phyloP scores from a whole-genome alignment of 2,113 vertebrate genomes.

The Ochotona curzoniae region DNA sequence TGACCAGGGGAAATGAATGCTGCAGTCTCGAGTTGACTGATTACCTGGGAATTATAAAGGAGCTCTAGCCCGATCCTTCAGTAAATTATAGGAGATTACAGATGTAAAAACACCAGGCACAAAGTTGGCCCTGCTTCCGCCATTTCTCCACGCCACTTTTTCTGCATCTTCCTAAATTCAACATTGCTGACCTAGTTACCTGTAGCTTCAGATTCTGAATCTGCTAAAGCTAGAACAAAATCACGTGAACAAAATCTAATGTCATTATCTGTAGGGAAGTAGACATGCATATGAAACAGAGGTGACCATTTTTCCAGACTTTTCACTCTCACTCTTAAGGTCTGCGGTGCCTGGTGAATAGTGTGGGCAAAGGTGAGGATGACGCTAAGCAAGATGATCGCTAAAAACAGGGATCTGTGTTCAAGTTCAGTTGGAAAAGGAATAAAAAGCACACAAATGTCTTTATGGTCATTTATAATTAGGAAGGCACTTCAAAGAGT shows the following conservation, averaged over 20 bases:
- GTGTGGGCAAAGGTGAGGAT: not conserved
- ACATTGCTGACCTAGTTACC: not conserved
- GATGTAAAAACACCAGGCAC: not conserved
- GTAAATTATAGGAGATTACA: not conserved
- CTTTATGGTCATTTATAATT: not conserved
- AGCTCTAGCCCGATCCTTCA: not conserved
- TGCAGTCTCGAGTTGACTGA: not conserved
- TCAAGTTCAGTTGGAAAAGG: not conserved
- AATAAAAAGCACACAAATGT: not conserved
- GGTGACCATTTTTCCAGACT: not conserved
- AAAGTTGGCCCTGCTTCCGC: too few relatives aligned
- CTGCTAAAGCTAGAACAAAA: conserved; percentile 20
- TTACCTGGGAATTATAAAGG: not conserved
- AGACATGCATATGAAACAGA: not conserved
- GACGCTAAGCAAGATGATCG: not conserved
- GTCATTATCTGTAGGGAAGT: not conserved
- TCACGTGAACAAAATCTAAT: not conserved
- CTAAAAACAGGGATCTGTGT: not conserved
- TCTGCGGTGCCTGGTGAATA: not conserved
- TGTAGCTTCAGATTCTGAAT: not conserved
- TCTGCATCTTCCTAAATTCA: not conserved
- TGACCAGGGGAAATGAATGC: not conserved
- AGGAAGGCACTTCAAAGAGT: too few relatives aligned
- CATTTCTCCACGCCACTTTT: too few relatives aligned
- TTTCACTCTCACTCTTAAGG: not conserved